These are phyloP conservation scores for Nymphalis io DNA, from an alignment of 1,140 invertebrate genomes.

Conservation along the genomic window DNA sequence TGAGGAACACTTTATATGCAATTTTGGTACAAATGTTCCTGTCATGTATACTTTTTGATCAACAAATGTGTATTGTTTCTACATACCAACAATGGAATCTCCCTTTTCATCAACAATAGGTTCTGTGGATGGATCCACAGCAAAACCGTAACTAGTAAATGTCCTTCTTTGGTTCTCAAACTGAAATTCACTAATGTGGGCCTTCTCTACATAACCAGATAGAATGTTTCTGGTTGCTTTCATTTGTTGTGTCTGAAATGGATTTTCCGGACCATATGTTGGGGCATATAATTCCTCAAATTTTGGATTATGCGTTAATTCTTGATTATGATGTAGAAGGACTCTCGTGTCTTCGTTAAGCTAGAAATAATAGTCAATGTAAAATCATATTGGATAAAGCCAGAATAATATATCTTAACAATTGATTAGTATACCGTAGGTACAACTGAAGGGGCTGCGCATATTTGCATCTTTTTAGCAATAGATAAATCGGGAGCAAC, in stretches of 20 bases:
- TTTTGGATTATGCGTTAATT: slow-evolving; percentile 95
- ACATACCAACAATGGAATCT: slow-evolving; percentile 86
- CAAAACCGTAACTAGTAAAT: slow-evolving; percentile 96
- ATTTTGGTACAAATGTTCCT: too few relatives aligned
- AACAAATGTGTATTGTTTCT: not conserved
- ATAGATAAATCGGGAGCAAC: slow-evolving; percentile 76
- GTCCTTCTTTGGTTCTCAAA: slow-evolving; percentile 99
- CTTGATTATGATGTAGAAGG: slow-evolving; percentile 83
- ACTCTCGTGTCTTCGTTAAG: slow-evolving; percentile 71
- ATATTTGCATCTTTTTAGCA: slow-evolving; percentile 84
- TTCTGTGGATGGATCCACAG: slow-evolving; percentile 95
- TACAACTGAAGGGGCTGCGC: slow-evolving; percentile 89
- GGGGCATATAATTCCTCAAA: slow-evolving; percentile 98
- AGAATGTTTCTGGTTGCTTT: slow-evolving; percentile 94
- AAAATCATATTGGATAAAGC: slow-evolving; percentile 2
- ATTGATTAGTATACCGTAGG: slow-evolving; percentile 83
- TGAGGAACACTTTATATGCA: too few relatives aligned
- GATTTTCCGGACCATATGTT: slow-evolving; percentile 91
- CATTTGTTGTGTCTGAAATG: slow-evolving; percentile 94
- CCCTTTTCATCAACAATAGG: slow-evolving; percentile 80
- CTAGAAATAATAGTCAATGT: slow-evolving; percentile 45
- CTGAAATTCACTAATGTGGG: slow-evolving; percentile 97
- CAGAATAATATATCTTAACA: not conserved
- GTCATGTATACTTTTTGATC: too few relatives aligned
- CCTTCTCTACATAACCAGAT: slow-evolving; percentile 96